A percentile compares a stretch with the other conserved stretches of the same genome.
phyloP scores from a whole-genome alignment of 2,888 invertebrate genomes.

The Falcaria lacertinaria region DNA sequence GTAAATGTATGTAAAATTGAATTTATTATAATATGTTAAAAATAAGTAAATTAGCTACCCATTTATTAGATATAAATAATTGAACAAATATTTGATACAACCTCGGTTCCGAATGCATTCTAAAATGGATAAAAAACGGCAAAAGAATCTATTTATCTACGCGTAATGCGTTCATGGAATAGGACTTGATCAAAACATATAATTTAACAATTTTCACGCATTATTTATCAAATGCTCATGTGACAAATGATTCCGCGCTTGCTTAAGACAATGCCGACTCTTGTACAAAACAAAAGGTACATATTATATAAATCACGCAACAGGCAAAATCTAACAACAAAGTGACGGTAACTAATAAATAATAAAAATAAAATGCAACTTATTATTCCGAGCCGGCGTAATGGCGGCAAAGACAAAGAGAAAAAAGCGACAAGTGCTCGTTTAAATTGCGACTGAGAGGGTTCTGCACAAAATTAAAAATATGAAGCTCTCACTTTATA shows the following conservation, averaged over 20 bases:
- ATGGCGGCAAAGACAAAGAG: constrained; percentile 53
- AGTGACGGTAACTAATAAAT: constrained; percentile 20
- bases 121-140: too few species aligned
- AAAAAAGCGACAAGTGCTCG: constrained; percentile 5
- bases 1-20: too few species aligned
- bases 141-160: too few species aligned
- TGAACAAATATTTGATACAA: too few species aligned
- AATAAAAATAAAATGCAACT: constrained; percentile 19
- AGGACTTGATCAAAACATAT: background rate
- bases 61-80: too few species aligned
- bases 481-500: background rate
- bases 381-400: constrained; percentile 39
- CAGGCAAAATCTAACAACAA: constrained; percentile 35
- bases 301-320: constrained; percentile 32
- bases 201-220: constrained; percentile 9
- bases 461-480: constrained; percentile 17
- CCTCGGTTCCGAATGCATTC: too few species aligned
- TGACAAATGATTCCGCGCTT: constrained; percentile 6
- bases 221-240: constrained; percentile 3
- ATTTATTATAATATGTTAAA: too few species aligned
- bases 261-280: constrained; percentile 6
- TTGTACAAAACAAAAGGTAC: constrained; percentile 16
- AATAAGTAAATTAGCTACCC: too few species aligned
- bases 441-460: background rate
- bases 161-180: too few species aligned